Evolutionary conservation across 2,797 vertebrate genomes (phyloP).

Genomic region (Rhabdomys pumilio): DNA sequence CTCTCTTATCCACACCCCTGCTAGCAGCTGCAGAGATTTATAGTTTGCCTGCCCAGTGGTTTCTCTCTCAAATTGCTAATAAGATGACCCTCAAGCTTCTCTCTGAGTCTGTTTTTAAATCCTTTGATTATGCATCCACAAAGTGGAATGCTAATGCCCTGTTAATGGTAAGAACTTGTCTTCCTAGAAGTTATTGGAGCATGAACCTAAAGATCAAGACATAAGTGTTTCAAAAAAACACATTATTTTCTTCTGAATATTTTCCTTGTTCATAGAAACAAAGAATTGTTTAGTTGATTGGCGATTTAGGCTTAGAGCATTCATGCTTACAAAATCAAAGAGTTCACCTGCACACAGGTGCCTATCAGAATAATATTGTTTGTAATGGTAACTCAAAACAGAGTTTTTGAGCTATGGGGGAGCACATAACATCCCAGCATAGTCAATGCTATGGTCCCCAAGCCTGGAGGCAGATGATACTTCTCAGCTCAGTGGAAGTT

Average conservation of each 20-base stretch:
- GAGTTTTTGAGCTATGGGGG: not conserved
- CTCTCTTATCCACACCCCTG: not conserved
- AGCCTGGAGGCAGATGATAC: not conserved
- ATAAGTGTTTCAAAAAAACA: slow-evolving; percentile 47
- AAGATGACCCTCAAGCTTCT: not conserved
- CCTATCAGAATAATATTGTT: not conserved
- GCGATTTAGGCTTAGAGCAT: slow-evolving; percentile 21
- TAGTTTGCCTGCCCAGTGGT: not conserved
- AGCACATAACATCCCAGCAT: not conserved
- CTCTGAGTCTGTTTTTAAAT: not conserved
- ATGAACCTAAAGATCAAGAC: not conserved
- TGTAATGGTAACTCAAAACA: not conserved
- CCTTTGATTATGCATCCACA: not conserved
- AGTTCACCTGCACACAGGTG: not conserved
- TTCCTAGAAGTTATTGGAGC: slow-evolving; percentile 37
- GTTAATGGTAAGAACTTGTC: slow-evolving; percentile 23
- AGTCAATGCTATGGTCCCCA: not conserved
- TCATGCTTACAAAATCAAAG: not conserved
- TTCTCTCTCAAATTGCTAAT: not conserved
- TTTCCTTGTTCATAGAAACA: not conserved
- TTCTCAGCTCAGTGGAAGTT: not conserved
- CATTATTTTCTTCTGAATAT: slow-evolving; percentile 24
- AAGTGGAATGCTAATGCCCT: not conserved
- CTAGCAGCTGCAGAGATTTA: not conserved
- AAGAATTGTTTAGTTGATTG: not conserved